Percentiles rank a stretch among this genome's conserved stretches.
Conservation (phyloP, 2,797 vertebrate species). For the Nasua narica region DNA sequence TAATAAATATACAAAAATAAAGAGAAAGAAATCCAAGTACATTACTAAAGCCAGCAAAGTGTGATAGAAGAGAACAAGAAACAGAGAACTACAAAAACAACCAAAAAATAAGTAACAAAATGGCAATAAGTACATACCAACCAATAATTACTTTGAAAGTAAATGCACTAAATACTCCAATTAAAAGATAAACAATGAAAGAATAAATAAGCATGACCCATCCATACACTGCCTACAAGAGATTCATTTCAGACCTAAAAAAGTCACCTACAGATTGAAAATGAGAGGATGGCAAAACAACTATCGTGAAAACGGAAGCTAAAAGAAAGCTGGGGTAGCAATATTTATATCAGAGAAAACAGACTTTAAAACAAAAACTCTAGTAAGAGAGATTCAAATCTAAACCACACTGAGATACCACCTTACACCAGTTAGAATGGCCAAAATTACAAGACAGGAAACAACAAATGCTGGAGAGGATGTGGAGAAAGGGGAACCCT, state of each 20-base stretch:
- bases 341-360: neutral
- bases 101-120: neutral
- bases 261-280: neutral
- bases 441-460: too few relatives aligned
- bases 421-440: too few relatives aligned
- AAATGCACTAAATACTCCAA: neutral
- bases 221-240: neutral
- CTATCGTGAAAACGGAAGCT: neutral
- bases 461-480: too few relatives aligned
- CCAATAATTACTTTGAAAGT: neutral
- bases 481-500: too few relatives aligned
- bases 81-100: neutral
- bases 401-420: too few relatives aligned
- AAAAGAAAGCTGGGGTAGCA: neutral
- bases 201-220: neutral
- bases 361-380: neutral
- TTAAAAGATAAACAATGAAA: neutral
- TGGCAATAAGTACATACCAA: neutral
- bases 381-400: neutral
- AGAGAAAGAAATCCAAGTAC: neutral
- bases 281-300: neutral
- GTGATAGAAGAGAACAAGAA: neutral
- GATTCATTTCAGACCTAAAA: neutral
- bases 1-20: neutral
- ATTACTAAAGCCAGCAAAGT: neutral